Conservation (phyloP, 2,888 invertebrate genomes). For the Lutraria lutraria region DNA sequence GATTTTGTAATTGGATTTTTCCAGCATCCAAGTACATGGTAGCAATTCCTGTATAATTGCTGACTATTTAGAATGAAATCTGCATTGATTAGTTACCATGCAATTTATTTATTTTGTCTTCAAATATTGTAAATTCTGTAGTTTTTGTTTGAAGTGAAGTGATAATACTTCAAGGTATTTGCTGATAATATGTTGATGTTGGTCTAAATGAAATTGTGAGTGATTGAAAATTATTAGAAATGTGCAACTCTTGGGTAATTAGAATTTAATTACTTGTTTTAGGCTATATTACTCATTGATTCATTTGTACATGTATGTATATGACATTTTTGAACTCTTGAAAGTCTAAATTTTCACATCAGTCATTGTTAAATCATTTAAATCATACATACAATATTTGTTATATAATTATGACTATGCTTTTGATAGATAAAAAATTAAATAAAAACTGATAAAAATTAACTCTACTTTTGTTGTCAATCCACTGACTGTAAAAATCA, state of each 20-base stretch:
- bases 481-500: neutral
- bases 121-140: neutral
- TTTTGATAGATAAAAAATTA: constrained; percentile 42
- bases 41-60: neutral
- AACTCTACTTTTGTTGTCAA: neutral
- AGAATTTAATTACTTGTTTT: neutral
- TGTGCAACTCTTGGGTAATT: neutral
- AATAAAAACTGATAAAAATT: constrained; percentile 36
- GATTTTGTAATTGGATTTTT: constrained; percentile 7
- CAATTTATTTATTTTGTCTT: constrained; percentile 1
- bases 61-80: neutral
- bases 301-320: neutral
- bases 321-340: neutral
- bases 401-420: constrained; percentile 35
- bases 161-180: neutral
- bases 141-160: constrained; percentile 2
- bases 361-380: constrained; percentile 10
- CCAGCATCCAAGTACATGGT: neutral
- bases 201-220: neutral
- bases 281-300: neutral
- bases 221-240: neutral
- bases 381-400: constrained; percentile 22
- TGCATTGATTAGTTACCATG: neutral
- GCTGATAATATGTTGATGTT: neutral
- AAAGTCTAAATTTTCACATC: constrained; percentile 1